Percentiles rank a stretch among this genome's conserved stretches.
Evolutionary conservation across 2,113 vertebrate genomes (phyloP).

Genomic region (Cinclus cinclus): DNA sequence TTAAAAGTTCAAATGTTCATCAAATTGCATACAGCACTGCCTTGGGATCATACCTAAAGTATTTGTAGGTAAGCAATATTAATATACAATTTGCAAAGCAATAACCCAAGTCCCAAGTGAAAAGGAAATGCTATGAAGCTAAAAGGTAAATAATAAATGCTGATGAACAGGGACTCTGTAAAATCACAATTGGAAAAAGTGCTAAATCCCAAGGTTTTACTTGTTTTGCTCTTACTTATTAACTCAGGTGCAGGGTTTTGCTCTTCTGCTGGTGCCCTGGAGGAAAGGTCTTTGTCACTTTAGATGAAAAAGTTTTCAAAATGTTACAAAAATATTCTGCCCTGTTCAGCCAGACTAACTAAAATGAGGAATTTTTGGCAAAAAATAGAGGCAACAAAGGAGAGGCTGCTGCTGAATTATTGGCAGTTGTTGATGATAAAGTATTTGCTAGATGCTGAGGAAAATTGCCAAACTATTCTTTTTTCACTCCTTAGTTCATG

Average conservation of each 20-base stretch:
- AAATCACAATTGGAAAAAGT: background rate
- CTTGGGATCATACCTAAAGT: background rate
- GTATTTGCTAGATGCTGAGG: background rate
- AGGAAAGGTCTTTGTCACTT: background rate
- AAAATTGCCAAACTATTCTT: background rate
- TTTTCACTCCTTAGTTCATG: background rate
- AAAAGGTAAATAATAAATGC: conserved; percentile 52
- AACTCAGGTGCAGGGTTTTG: background rate
- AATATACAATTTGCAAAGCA: conserved; percentile 60
- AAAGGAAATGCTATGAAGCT: conserved; percentile 18
- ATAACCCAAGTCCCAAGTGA: conserved; percentile 41
- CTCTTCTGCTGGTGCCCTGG: background rate
- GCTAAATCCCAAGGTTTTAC: conserved; percentile 45
- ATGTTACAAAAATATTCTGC: background rate
- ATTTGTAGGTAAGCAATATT: conserved; percentile 34
- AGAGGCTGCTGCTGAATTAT: background rate
- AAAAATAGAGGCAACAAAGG: background rate
- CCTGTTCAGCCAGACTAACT: background rate
- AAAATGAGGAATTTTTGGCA: background rate
- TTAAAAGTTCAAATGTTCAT: conserved; percentile 37
- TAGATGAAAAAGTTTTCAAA: conserved; percentile 7
- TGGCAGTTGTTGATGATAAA: background rate
- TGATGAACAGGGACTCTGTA: conserved; percentile 14
- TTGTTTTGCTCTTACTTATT: conserved; percentile 42
- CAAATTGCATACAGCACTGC: background rate